phyloP scores from a whole-genome alignment of 37 sponge, comb jelly and placozoan genomes.

The Crambe crambe region DNA sequence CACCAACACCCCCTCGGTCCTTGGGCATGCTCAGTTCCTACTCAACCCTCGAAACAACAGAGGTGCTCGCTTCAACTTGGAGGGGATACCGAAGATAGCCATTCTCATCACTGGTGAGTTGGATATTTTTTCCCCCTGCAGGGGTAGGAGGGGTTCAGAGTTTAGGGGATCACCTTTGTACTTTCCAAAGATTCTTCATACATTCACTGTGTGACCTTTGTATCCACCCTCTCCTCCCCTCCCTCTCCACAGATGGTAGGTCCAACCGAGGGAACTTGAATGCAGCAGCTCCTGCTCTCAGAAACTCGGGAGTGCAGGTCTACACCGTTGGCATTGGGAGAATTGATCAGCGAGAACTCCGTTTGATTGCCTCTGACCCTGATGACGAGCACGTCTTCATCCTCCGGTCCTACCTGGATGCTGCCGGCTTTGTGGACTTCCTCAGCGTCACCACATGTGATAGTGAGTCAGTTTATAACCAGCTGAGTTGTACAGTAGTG shows the following conservation, averaged over 20 bases:
- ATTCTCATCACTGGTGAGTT: slow-evolving; percentile 87
- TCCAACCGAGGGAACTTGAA: slow-evolving; percentile 39
- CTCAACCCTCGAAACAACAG: slow-evolving; percentile 30
- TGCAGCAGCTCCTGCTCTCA: slow-evolving; percentile 33
- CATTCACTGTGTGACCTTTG: too few species aligned
- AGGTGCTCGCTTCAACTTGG: slow-evolving; percentile 75
- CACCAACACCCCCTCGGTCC: slow-evolving; percentile 62
- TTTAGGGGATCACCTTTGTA: too few species aligned
- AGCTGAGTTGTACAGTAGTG: too few species aligned
- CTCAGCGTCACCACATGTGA: slow-evolving; percentile 77
- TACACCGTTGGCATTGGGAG: slow-evolving; percentile 65
- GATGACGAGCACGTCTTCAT: slow-evolving; percentile 67
- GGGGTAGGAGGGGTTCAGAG: too few species aligned
- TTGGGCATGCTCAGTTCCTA: slow-evolving; percentile 23
- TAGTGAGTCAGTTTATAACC: too few species aligned
- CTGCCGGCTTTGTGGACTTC: slow-evolving; percentile 70
- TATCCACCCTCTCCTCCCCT: too few species aligned
- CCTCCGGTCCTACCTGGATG: slow-evolving; percentile 62
- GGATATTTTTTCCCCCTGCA: too few species aligned
- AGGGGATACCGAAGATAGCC: slow-evolving; percentile 77
- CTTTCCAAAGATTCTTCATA: too few species aligned
- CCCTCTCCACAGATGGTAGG: slow-evolving; percentile 73
- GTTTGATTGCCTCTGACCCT: slow-evolving; percentile 70
- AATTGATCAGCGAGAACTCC: slow-evolving; percentile 61
- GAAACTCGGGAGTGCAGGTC: slow-evolving; percentile 56